Percentiles rank a stretch among this genome's conserved stretches.
Evolutionary conservation across 2,888 invertebrate species (phyloP).

Genomic region (Cataglyphis livida): DNA sequence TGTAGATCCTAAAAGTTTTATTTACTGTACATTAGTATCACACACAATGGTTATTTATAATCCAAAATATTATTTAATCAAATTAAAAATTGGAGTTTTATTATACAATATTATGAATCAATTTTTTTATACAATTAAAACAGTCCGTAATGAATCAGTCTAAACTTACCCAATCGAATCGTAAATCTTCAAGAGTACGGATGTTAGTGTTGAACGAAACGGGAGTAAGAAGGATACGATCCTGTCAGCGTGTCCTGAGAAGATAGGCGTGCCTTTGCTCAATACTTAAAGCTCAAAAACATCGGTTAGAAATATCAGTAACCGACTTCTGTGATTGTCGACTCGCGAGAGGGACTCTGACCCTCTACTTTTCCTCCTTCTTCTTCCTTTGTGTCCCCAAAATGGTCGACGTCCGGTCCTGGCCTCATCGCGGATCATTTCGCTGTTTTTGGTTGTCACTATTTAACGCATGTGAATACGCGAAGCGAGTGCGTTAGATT

Average conservation of each 20-base stretch:
- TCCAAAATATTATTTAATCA: background rate
- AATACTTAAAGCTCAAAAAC: conserved; percentile 49
- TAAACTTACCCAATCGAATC: background rate
- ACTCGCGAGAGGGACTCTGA: conserved; percentile 27
- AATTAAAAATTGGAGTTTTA: background rate
- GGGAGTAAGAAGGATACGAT: conserved; percentile 26
- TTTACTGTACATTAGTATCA: background rate
- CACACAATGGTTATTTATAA: background rate
- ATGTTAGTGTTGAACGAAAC: conserved; percentile 12
- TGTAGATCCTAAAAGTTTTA: background rate
- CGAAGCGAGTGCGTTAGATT: conserved; percentile 7
- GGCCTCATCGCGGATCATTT: conserved; percentile 19
- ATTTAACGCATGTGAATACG: conserved; percentile 44
- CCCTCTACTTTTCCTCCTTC: background rate
- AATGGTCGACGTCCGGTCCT: background rate
- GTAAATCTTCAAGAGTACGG: background rate
- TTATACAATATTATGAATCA: background rate
- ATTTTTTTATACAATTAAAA: background rate
- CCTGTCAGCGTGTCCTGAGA: conserved; percentile 56
- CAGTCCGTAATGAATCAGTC: background rate
- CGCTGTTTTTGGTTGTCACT: conserved; percentile 39
- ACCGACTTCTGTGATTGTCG: conserved; percentile 51
- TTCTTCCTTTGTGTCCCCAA: background rate
- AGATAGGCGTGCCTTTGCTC: conserved; percentile 66
- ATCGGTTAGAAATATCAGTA: conserved; percentile 34